These are phyloP conservation scores for Leptinotarsa rubiginosa DNA, from an alignment of 2,888 invertebrate genomes.

Conservation along the genomic window DNA sequence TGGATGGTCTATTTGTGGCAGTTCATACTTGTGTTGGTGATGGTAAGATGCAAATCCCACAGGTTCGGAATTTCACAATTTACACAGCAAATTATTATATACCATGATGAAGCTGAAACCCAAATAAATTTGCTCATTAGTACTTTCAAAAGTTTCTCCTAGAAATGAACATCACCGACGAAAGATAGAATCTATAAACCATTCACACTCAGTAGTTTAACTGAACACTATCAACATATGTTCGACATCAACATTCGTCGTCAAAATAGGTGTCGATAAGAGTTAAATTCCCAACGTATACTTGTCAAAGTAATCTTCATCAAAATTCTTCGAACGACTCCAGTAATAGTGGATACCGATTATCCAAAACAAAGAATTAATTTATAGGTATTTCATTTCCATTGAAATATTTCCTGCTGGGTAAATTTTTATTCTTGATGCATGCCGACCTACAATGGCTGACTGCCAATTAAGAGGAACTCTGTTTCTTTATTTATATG, in stretches of 20 bases:
- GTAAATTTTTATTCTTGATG: constrained; percentile 44
- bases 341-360: constrained; percentile 21
- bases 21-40: no score
- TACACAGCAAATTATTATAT: no score
- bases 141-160: no score
- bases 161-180: not conserved
- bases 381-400: constrained; percentile 46
- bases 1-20: no score
- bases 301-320: constrained; percentile 28
- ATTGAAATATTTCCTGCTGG: constrained; percentile 52
- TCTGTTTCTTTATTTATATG: constrained; percentile 49
- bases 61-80: no score
- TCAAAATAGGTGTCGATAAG: not conserved
- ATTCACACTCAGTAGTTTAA: not conserved
- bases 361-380: constrained; percentile 41
- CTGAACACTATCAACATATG: constrained; percentile 14
- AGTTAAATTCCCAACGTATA: constrained; percentile 14
- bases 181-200: not conserved
- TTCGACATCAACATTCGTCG: constrained; percentile 7
- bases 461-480: constrained; percentile 51
- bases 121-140: no score
- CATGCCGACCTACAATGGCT: constrained; percentile 45
- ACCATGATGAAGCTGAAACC: no score
- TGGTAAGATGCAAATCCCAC: no score
- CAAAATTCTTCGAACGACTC: constrained; percentile 27